Evolutionary conservation across 2,113 vertebrate species (phyloP).

Genomic region (Hippocampus abdominalis): DNA sequence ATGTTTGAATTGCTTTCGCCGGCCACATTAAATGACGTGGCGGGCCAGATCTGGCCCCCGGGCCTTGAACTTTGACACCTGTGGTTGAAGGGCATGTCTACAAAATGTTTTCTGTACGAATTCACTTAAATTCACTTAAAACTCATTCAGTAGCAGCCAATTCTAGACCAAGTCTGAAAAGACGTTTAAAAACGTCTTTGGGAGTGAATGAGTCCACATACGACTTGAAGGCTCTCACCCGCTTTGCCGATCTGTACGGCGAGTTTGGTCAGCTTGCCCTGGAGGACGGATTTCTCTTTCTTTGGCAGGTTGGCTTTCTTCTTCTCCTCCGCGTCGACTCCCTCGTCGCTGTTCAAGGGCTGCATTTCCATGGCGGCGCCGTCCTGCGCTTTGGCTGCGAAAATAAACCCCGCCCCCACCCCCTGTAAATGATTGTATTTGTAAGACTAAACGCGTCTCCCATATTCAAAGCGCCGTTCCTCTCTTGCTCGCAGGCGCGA

Average conservation of each 20-base stretch:
- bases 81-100: no score
- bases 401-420: background rate
- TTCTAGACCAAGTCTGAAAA: no score
- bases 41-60: no score
- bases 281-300: conserved; percentile 98
- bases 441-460: background rate
- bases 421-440: background rate
- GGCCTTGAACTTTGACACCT: no score
- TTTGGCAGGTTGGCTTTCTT: conserved; percentile 91
- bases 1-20: no score
- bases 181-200: no score
- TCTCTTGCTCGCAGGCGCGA: conserved; percentile 7
- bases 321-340: conserved; percentile 88
- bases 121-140: no score
- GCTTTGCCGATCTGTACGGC: conserved; percentile 99
- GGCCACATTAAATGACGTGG: no score
- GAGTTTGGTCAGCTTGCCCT: conserved; percentile 96
- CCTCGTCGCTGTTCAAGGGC: conserved; percentile 93
- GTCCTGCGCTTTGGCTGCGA: conserved; percentile 92
- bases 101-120: no score
- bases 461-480: conserved; percentile 8
- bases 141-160: no score
- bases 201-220: no score
- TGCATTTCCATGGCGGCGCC: conserved; percentile 99
- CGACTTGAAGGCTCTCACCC: conserved; percentile 69